phyloP scores from a whole-genome alignment of 2,113 vertebrate species.

The Notechis scutatus region DNA sequence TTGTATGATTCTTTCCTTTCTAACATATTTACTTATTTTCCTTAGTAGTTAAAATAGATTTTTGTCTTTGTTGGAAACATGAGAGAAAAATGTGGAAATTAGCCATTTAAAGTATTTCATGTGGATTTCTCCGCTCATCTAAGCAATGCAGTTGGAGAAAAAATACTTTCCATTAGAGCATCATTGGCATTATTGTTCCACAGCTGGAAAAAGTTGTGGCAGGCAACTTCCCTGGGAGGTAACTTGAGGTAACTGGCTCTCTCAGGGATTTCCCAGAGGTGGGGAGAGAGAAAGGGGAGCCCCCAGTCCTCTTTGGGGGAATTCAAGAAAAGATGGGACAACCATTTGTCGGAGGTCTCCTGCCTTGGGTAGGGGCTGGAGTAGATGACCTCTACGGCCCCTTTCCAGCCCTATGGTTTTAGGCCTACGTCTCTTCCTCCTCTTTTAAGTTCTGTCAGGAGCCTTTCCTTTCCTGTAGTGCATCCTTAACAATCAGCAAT shows the following conservation, averaged over 20 bases:
- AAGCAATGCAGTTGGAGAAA: background rate
- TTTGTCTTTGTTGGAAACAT: background rate
- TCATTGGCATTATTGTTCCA: background rate
- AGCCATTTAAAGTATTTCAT: background rate
- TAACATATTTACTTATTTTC: background rate
- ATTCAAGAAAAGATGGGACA: too few relatives aligned
- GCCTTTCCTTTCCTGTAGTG: background rate
- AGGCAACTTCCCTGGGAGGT: background rate
- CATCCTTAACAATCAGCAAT: background rate
- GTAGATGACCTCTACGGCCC: background rate
- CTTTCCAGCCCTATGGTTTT: background rate
- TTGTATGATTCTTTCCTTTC: background rate
- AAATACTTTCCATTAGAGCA: background rate
- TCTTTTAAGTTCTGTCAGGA: background rate
- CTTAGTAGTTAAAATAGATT: background rate
- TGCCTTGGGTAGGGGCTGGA: background rate
- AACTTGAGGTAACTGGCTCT: accelerated
- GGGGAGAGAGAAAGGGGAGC: background rate
- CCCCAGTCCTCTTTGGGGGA: too few relatives aligned
- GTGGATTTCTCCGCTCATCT: background rate
- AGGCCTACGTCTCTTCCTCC: background rate
- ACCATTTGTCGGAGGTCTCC: background rate
- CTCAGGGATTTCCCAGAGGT: background rate
- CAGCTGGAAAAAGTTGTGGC: background rate
- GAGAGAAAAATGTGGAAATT: background rate